Percentiles rank a stretch among this genome's conserved stretches.
These are phyloP conservation scores for Dromococcyx pavoninus DNA, from an alignment of 2,797 vertebrate genomes.

Conservation along the genomic window DNA sequence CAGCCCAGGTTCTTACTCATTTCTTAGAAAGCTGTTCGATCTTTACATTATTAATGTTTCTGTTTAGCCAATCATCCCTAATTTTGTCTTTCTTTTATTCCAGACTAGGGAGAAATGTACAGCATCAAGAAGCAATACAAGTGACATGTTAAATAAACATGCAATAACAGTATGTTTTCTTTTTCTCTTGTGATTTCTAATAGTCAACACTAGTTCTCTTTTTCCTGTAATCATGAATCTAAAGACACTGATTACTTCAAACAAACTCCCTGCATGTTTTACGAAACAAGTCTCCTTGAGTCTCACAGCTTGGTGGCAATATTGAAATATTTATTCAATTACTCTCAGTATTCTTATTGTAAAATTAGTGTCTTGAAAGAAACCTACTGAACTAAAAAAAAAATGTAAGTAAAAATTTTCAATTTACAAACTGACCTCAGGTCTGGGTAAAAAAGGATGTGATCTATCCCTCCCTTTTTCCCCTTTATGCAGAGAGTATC, in stretches of 20 bases:
- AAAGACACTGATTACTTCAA: neutral
- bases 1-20: neutral
- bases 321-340: slow-evolving; percentile 56
- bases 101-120: neutral
- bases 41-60: neutral
- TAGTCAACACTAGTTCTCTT: slow-evolving; percentile 19
- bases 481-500: neutral
- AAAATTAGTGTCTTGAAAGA: slow-evolving; percentile 19
- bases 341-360: neutral
- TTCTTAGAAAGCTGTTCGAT: neutral
- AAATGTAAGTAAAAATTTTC: neutral
- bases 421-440: neutral
- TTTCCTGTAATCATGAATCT: slow-evolving; percentile 17
- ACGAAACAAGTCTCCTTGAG: neutral
- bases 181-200: slow-evolving; percentile 8
- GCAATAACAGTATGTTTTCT: neutral
- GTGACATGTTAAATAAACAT: neutral
- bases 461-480: neutral
- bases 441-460: neutral
- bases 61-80: neutral
- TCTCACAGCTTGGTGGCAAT: slow-evolving; percentile 51
- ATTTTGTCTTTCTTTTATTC: neutral
- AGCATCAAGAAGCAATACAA: neutral
- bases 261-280: neutral
- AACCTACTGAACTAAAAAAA: neutral